Evolutionary conservation across 30 jellyfish, hydroid and myxozoan genomes (phyloP).

Genomic region (Cassiopea xamachana): DNA sequence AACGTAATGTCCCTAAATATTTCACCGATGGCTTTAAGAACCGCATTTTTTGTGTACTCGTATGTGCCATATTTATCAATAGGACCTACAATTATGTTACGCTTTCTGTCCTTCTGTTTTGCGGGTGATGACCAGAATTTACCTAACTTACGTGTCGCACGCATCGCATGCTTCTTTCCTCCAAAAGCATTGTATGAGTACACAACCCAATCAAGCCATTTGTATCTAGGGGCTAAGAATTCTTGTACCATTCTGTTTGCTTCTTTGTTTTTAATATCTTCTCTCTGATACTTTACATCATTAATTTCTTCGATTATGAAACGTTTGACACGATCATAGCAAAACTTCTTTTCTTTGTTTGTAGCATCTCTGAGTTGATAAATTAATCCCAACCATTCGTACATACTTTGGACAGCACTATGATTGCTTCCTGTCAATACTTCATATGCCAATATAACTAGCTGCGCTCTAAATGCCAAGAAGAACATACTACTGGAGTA

Average conservation of each 20-base stretch:
- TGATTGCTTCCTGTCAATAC: slow-evolving; percentile 51
- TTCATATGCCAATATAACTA: slow-evolving; percentile 45
- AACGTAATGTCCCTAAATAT: slow-evolving; percentile 2
- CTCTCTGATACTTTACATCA: slow-evolving; percentile 30
- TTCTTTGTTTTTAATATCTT: slow-evolving; percentile 8
- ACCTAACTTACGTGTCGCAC: slow-evolving; percentile 27
- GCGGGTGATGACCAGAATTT: slow-evolving; percentile 38
- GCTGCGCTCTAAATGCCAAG: slow-evolving; percentile 51
- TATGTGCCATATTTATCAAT: slow-evolving; percentile 53
- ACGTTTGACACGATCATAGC: slow-evolving; percentile 6
- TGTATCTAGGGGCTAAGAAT: slow-evolving; percentile 27
- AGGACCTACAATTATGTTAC: slow-evolving; percentile 34
- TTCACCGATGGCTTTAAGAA: slow-evolving; percentile 40
- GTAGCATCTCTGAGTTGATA: slow-evolving; percentile 33
- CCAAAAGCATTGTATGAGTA: slow-evolving; percentile 57
- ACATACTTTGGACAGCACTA: slow-evolving; percentile 35
- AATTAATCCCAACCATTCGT: slow-evolving; percentile 34
- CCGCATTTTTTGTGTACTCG: slow-evolving; percentile 24
- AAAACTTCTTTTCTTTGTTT: slow-evolving; percentile 5
- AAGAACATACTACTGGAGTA: slow-evolving; percentile 31
- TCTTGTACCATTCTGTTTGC: slow-evolving; percentile 21
- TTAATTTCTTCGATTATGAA: slow-evolving; percentile 34
- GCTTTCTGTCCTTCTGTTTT: slow-evolving; percentile 23
- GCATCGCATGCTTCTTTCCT: slow-evolving; percentile 43
- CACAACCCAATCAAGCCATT: slow-evolving; percentile 59